A percentile compares a stretch with the other conserved stretches of the same genome.
phyloP scores from a whole-genome alignment of 2,888 invertebrate species.

The Stenichneumon culpator region DNA sequence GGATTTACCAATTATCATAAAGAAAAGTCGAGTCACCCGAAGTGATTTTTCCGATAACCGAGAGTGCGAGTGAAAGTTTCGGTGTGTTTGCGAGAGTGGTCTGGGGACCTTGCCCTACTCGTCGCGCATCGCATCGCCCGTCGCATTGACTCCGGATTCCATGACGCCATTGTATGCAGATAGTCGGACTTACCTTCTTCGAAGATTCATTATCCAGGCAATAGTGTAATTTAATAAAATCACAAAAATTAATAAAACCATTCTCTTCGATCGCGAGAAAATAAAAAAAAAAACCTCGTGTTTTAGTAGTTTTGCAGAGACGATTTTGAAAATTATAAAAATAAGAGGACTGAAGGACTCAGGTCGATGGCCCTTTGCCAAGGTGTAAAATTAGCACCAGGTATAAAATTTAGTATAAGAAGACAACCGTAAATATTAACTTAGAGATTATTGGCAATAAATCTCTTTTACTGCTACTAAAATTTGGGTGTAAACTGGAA shows the following conservation, averaged over 20 bases:
- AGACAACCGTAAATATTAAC: too few relatives aligned
- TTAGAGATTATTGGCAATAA: too few relatives aligned
- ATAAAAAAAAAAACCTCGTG: not conserved
- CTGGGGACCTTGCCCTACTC: constrained; percentile 29
- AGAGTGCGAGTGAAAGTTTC: constrained; percentile 18
- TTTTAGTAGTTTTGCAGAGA: too few relatives aligned
- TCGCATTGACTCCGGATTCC: not conserved
- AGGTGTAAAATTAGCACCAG: too few relatives aligned
- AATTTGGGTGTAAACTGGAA: not conserved
- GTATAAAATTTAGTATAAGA: too few relatives aligned
- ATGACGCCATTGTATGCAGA: not conserved
- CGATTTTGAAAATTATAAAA: too few relatives aligned
- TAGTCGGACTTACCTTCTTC: not conserved
- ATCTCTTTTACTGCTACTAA: too few relatives aligned
- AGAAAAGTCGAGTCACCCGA: constrained; percentile 28
- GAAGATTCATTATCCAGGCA: not conserved
- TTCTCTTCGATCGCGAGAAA: not conserved
- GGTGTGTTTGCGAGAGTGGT: not conserved
- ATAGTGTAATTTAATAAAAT: not conserved
- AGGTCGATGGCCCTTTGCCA: too few relatives aligned
- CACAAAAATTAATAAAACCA: not conserved
- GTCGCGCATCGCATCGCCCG: not conserved
- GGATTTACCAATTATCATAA: not conserved
- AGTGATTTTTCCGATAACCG: not conserved
- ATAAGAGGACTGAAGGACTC: too few relatives aligned